These are phyloP conservation scores for Noctua janthe DNA, from an alignment of 2,888 invertebrate genomes.

Conservation along the genomic window DNA sequence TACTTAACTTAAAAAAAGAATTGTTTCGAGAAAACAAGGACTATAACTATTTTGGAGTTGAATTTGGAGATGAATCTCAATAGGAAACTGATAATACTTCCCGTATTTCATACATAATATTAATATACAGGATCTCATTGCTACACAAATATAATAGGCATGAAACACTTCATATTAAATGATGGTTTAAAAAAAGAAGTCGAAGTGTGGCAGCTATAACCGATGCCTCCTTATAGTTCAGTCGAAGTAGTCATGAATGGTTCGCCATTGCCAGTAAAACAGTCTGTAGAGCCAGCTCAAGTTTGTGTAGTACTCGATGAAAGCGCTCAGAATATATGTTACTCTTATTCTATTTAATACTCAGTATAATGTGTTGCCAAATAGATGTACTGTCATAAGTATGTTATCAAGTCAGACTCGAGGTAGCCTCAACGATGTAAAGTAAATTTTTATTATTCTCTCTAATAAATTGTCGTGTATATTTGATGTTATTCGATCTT, in stretches of 20 bases:
- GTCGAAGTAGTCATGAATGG: neutral
- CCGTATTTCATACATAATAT: neutral
- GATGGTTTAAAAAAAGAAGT: neutral
- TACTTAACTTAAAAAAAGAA: neutral
- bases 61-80: neutral
- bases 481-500: conserved; percentile 5
- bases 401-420: conserved; percentile 56
- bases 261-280: conserved; percentile 37
- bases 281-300: conserved; percentile 54
- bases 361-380: conserved; percentile 76
- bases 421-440: conserved; percentile 42
- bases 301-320: conserved; percentile 65
- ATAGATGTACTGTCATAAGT: conserved; percentile 70
- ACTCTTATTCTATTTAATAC: conserved; percentile 67
- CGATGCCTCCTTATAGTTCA: too few relatives aligned
- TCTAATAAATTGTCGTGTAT: conserved; percentile 10
- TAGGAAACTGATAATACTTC: neutral
- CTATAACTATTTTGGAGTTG: neutral
- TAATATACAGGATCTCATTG: neutral
- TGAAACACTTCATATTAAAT: neutral
- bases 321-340: conserved; percentile 63
- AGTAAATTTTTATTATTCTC: conserved; percentile 20
- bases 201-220: neutral
- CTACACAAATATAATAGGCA: neutral
- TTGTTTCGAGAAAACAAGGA: neutral